A percentile compares a stretch with the other conserved stretches of the same genome.
These are phyloP conservation scores for Neolamprologus cancellatus DNA, from an alignment of 2,113 vertebrate genomes.

Conservation along the genomic window DNA sequence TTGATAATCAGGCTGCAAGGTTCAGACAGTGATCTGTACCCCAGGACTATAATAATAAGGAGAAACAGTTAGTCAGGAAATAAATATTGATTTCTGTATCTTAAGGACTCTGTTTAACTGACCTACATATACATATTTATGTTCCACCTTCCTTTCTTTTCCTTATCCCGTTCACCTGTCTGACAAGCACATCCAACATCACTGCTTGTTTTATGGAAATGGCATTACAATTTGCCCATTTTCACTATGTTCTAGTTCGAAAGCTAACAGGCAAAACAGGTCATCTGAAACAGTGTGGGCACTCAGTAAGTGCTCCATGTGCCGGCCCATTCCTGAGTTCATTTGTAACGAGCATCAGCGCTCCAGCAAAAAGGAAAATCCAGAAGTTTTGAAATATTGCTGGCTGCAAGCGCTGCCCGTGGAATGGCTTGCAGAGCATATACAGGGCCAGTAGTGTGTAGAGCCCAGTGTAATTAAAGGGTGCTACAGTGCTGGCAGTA, in stretches of 20 bases:
- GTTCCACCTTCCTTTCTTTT: background rate
- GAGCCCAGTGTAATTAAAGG: conserved; percentile 71
- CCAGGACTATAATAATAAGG: background rate
- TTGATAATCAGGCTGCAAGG: background rate
- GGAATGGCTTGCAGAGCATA: conserved; percentile 57
- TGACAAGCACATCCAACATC: background rate
- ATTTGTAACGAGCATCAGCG: conserved; percentile 58
- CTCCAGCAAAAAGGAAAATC: conserved; percentile 58
- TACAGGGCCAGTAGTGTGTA: conserved; percentile 70
- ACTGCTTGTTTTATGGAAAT: background rate
- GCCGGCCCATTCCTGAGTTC: conserved; percentile 53
- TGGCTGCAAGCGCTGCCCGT: conserved; percentile 60
- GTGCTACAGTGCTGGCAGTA: conserved; percentile 69
- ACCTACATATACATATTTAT: background rate
- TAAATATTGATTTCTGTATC: background rate
- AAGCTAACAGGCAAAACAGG: conserved; percentile 18
- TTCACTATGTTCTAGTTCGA: background rate
- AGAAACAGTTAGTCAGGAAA: background rate
- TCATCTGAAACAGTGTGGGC: conserved; percentile 30
- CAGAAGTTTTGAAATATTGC: conserved; percentile 70
- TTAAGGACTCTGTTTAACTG: background rate
- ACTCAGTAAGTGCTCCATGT: conserved; percentile 36
- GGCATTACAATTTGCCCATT: conserved; percentile 16
- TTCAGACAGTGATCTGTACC: background rate
- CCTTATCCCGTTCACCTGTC: background rate